phyloP scores from a whole-genome alignment of 2,888 invertebrate genomes.

The Morinoia aosen region DNA sequence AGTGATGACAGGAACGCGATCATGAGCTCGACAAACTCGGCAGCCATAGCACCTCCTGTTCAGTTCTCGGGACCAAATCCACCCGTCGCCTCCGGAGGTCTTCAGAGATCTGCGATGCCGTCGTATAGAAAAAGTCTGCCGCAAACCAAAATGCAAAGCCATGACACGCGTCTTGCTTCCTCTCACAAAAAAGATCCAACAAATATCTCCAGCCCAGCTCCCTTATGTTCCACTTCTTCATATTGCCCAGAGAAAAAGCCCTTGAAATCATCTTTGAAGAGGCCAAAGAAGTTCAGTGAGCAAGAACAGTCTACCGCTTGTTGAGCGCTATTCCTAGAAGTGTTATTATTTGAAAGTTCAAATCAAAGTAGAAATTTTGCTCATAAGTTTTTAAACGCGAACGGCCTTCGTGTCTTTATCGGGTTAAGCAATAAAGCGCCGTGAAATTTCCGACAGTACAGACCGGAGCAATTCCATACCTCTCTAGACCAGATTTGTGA shows the following conservation, averaged over 20 bases:
- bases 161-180: neutral
- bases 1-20: slow-evolving; percentile 31
- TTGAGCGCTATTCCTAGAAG: neutral
- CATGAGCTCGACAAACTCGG: slow-evolving; percentile 21
- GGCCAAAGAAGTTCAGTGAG: neutral
- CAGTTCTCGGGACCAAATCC: slow-evolving; percentile 1
- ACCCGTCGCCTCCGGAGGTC: neutral
- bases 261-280: slow-evolving; percentile 2
- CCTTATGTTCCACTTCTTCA: neutral
- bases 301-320: slow-evolving; percentile 30
- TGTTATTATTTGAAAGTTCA: neutral
- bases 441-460: neutral
- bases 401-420: neutral
- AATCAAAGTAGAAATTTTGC: neutral
- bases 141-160: neutral
- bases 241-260: neutral
- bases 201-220: neutral
- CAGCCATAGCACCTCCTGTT: slow-evolving; percentile 28
- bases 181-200: neutral
- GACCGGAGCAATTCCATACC: neutral
- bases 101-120: neutral
- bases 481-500: neutral
- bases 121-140: neutral
- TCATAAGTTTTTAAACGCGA: neutral
- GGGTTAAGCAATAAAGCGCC: neutral